Evolutionary conservation across 2,888 invertebrate species (phyloP).

Genomic region (Falcaria lacertinaria): DNA sequence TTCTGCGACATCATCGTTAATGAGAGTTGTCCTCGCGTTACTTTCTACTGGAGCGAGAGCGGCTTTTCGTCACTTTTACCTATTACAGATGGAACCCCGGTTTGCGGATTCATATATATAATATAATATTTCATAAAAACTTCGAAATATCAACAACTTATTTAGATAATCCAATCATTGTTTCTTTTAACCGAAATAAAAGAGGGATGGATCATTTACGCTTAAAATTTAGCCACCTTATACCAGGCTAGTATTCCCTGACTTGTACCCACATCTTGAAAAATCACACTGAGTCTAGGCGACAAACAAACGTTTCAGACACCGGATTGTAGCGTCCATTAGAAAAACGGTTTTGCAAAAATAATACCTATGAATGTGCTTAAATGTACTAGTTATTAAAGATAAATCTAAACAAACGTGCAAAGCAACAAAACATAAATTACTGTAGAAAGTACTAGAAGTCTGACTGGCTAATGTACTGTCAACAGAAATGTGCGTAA

Average conservation of each 20-base stretch:
- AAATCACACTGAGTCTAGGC: too few species aligned
- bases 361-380: constrained; percentile 12
- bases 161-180: too few species aligned
- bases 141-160: too few species aligned
- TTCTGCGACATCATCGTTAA: constrained; percentile 35
- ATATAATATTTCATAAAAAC: not conserved
- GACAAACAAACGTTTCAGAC: too few species aligned
- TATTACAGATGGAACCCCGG: constrained; percentile 24
- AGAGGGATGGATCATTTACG: too few species aligned
- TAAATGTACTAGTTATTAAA: too few species aligned
- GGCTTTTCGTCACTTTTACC: constrained; percentile 40
- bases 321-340: too few species aligned
- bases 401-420: constrained; percentile 38
- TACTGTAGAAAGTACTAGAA: constrained; percentile 48
- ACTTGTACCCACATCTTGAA: too few species aligned
- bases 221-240: too few species aligned
- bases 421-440: constrained; percentile 32
- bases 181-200: too few species aligned
- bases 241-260: too few species aligned
- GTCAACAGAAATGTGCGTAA: constrained; percentile 47
- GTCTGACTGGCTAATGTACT: constrained; percentile 18
- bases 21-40: constrained; percentile 35
- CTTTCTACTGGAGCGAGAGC: constrained; percentile 44
- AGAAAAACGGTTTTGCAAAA: too few species aligned
- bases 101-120: constrained; percentile 7